phyloP scores from a whole-genome alignment of 2,888 invertebrate species.

The Dascillus cervinus region DNA sequence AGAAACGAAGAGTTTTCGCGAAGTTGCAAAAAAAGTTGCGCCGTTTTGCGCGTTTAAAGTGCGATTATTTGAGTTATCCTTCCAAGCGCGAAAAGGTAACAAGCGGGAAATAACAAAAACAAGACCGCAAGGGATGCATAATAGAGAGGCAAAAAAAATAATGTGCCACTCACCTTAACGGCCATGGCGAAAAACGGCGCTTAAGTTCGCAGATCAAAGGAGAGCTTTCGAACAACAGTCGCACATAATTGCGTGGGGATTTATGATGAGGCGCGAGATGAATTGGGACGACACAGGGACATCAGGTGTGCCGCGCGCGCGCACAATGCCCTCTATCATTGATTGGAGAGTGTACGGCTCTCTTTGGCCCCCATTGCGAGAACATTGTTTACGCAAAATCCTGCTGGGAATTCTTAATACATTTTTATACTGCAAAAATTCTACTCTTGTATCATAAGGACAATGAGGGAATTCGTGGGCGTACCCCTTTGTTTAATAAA shows the following conservation, averaged over 20 bases:
- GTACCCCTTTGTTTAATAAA: too few relatives aligned
- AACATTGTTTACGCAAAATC: conserved; percentile 24
- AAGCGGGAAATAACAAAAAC: too few relatives aligned
- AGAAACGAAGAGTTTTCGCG: too few relatives aligned
- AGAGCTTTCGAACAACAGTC: conserved; percentile 13
- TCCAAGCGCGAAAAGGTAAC: too few relatives aligned
- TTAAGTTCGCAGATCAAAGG: conserved; percentile 5
- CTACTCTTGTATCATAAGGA: too few relatives aligned
- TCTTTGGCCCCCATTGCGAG: conserved; percentile 23
- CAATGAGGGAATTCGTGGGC: too few relatives aligned
- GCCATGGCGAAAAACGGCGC: conserved; percentile 7
- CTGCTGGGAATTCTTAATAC: conserved; percentile 1
- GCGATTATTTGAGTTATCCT: too few relatives aligned
- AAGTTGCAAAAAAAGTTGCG: too few relatives aligned
- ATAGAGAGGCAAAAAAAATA: too few relatives aligned
- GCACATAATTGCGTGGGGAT: conserved; percentile 20
- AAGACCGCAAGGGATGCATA: too few relatives aligned
- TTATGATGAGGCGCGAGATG: conserved; percentile 15
- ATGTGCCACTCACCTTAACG: conserved; percentile 9
- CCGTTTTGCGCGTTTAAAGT: too few relatives aligned
- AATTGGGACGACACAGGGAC: conserved; percentile 6
- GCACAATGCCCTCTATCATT: conserved; percentile 32
- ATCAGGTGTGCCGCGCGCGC: conserved; percentile 36
- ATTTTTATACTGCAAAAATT: too few relatives aligned
- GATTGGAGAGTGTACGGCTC: conserved; percentile 32